phyloP scores from a whole-genome alignment of 2,888 invertebrate species.

The Oeneis ivallda region DNA sequence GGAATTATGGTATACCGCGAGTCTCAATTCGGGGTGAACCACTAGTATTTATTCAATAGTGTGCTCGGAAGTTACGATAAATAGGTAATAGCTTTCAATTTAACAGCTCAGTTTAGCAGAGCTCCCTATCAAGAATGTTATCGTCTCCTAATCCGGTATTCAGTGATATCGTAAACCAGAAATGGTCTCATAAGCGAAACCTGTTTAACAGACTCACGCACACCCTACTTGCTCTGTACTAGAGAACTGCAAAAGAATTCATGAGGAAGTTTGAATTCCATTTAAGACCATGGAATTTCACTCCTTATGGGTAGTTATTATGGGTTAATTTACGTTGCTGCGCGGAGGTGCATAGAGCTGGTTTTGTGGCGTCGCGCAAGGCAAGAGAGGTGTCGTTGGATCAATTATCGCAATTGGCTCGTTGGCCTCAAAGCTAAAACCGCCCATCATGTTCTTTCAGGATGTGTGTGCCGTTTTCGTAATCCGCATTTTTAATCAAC shows the following conservation, averaged over 20 bases:
- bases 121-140: constrained; percentile 72
- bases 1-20: too few species aligned
- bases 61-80: constrained; percentile 50
- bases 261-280: constrained; percentile 16
- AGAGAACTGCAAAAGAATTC: constrained; percentile 63
- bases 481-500: constrained; percentile 31
- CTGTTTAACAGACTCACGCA: constrained; percentile 70
- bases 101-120: constrained; percentile 70
- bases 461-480: constrained; percentile 41
- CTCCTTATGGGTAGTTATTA: constrained; percentile 37
- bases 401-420: constrained; percentile 81
- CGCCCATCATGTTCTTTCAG: constrained; percentile 68
- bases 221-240: constrained; percentile 57
- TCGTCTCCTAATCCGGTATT: constrained; percentile 77
- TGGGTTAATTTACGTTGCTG: constrained; percentile 50
- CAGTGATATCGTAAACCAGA: constrained; percentile 77
- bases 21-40: too few species aligned
- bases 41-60: constrained; percentile 48
- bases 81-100: constrained; percentile 51
- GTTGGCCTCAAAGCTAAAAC: constrained; percentile 71
- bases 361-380: constrained; percentile 67
- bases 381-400: constrained; percentile 75
- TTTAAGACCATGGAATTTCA: constrained; percentile 18
- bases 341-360: constrained; percentile 47
- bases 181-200: constrained; percentile 73